Evolutionary conservation across 2,888 invertebrate species (phyloP).

Genomic region (Erebia ligea): DNA sequence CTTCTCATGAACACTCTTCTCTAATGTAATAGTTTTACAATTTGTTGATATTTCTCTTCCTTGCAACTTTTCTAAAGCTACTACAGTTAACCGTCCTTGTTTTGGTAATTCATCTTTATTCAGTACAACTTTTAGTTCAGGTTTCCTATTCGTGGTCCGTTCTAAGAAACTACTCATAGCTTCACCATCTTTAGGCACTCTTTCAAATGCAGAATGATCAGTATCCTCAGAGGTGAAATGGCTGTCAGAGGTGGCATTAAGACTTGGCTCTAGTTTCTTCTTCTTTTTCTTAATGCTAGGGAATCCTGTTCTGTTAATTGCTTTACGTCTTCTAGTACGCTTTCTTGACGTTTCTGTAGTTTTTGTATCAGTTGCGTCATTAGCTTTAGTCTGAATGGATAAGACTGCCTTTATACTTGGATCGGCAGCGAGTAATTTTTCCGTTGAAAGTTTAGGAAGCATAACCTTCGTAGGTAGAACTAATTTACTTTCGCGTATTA

Average conservation of each 20-base stretch:
- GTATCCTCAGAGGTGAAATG: constrained; percentile 71
- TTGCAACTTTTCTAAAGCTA: constrained; percentile 84
- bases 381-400: constrained; percentile 55
- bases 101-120: constrained; percentile 79
- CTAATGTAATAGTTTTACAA: constrained; percentile 50
- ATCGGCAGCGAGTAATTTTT: constrained; percentile 62
- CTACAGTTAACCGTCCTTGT: constrained; percentile 83
- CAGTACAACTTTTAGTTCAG: constrained; percentile 75
- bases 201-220: constrained; percentile 83
- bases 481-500: constrained; percentile 76
- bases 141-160: constrained; percentile 77
- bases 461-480: constrained; percentile 70
- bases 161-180: constrained; percentile 86
- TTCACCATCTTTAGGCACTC: constrained; percentile 88
- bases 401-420: constrained; percentile 54
- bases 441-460: constrained; percentile 70
- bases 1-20: constrained; percentile 53
- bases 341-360: constrained; percentile 61
- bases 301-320: constrained; percentile 94
- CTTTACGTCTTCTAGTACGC: constrained; percentile 87
- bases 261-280: constrained; percentile 81
- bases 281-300: constrained; percentile 93
- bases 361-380: constrained; percentile 58
- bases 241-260: constrained; percentile 61
- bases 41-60: constrained; percentile 66